A percentile compares a stretch with the other conserved stretches of the same genome.
phyloP scores from a whole-genome alignment of 1,140 invertebrate species.

The Tribolium castaneum region DNA sequence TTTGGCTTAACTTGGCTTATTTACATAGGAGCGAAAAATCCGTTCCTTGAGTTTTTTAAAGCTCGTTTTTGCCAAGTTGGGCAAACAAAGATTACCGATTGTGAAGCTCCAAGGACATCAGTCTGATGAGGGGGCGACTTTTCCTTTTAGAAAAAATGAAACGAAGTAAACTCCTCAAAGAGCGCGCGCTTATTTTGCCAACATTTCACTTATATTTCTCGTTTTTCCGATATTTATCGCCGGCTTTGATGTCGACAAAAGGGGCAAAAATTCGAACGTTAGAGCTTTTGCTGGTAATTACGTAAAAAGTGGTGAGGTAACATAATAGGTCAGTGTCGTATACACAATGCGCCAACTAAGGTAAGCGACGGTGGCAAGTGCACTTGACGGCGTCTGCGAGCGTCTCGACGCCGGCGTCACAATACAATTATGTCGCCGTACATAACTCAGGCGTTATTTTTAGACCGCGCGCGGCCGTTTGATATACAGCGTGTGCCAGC shows the following conservation, averaged over 20 bases:
- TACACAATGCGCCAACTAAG: slow-evolving; percentile 24
- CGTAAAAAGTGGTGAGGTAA: slow-evolving; percentile 26
- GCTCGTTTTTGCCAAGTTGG: neutral
- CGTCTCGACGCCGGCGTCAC: slow-evolving; percentile 39
- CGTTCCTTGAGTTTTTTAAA: too few species aligned
- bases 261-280: neutral
- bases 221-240: neutral
- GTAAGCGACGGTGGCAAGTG: slow-evolving; percentile 37
- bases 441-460: slow-evolving; percentile 27
- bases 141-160: slow-evolving; percentile 5
- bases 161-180: neutral
- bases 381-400: slow-evolving; percentile 42
- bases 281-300: slow-evolving; percentile 25
- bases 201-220: slow-evolving; percentile 12
- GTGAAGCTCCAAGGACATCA: slow-evolving; percentile 5
- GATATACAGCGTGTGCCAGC: neutral
- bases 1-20: neutral
- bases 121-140: neutral
- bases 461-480: slow-evolving; percentile 6
- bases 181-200: slow-evolving; percentile 1
- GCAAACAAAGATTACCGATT: neutral
- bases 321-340: slow-evolving; percentile 33
- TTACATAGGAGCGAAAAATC: too few species aligned
- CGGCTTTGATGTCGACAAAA: slow-evolving; percentile 4
- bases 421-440: slow-evolving; percentile 30